Conservation (phyloP, 2,797 vertebrate genomes). For the Taenioides sp. region DNA sequence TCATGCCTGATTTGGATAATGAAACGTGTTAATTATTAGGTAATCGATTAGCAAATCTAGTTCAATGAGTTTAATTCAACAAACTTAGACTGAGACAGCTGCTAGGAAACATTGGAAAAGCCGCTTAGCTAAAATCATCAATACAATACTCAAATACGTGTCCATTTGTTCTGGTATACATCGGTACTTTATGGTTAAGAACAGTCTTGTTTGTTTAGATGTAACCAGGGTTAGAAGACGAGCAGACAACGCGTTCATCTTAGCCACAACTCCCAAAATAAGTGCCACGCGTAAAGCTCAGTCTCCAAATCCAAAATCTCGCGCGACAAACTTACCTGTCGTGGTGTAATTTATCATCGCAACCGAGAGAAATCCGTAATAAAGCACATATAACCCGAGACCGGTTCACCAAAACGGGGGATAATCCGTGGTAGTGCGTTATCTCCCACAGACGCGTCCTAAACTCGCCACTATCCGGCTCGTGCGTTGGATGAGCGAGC, state of each 20-base stretch:
- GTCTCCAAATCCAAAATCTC: background rate
- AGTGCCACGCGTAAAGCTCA: background rate
- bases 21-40: background rate
- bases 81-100: background rate
- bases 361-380: slow-evolving; percentile 13
- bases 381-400: background rate
- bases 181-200: background rate
- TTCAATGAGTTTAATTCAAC: too few relatives aligned
- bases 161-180: background rate
- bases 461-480: slow-evolving; percentile 1
- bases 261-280: background rate
- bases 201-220: slow-evolving; percentile 4
- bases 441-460: background rate
- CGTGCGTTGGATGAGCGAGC: background rate
- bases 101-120: background rate
- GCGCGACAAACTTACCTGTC: slow-evolving; percentile 39
- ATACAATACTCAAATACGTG: background rate
- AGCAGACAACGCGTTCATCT: background rate
- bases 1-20: background rate
- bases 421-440: slow-evolving; percentile 32
- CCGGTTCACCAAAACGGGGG: background rate
- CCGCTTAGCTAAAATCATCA: background rate
- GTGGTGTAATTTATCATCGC: slow-evolving; percentile 54
- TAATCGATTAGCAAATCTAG: too few relatives aligned
- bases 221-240: background rate